Evolutionary conservation across 1,140 invertebrate genomes (phyloP), one percentile per base, ranked within the genome.

Genomic region (Myzus persicae): DNA sequence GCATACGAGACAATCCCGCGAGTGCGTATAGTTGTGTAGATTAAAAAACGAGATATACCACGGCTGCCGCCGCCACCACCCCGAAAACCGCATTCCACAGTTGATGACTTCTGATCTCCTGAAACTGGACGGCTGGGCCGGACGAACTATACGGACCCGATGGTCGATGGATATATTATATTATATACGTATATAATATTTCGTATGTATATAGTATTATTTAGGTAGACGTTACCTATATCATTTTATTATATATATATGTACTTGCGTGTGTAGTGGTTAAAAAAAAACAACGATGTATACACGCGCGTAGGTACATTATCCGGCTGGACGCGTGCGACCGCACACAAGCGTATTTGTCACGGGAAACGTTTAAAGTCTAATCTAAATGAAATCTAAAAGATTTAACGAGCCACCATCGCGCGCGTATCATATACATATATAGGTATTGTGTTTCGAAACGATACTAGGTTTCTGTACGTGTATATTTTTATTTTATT

Each of bases 91-190:
- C 91, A 93, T 93, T 93, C 91, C 91, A 51, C 67, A 84, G 91
- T 84, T 84, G 91, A 93, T 93, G 91, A 93, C 91, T 93, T 93
- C 91, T 93, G 91, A 93, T 93, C 91, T 93, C 91, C 81, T 9
- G 36, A 84, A 84, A 93, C 81, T 85, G 81, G 81, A 84, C 76
- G 91, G 59, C 36, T 22, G 48, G n/a, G 26, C 18, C 51, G 26
- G 54, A n/a, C 48, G 40, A 26, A 42, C 38, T 2, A n/a, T 11
- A 31, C 54, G 40, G 38, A 42, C 48, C 14, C 90, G 51, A 90
- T 48, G 46, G 46, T 31, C 59, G 59, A 76, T n/a, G 59, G n/a
- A 76, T 76, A 20, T 76, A n/a, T 76, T n/a, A 48, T 48, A 44
- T 8, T 67, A n/a, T 67, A 67, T 67, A 22, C 36, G 20, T 26